Evolutionary conservation across 2,888 invertebrate species (phyloP).

Genomic region (Rhodophaea formosa): DNA sequence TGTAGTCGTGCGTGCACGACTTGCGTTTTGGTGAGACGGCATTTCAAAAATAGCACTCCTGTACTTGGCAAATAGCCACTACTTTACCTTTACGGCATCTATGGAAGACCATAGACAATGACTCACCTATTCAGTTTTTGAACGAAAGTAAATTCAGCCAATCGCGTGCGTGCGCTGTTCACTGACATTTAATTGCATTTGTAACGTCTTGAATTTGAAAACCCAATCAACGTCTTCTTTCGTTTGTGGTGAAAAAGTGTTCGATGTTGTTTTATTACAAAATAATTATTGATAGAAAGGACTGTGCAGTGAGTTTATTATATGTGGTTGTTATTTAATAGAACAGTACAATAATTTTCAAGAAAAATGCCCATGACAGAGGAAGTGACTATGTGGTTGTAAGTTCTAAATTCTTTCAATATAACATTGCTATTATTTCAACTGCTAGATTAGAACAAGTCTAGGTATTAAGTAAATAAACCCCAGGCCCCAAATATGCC

Average conservation of each 20-base stretch:
- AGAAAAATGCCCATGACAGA: conserved; percentile 53
- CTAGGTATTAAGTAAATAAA: no score
- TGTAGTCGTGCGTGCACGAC: no score
- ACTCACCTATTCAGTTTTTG: no score
- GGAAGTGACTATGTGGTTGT: conserved; percentile 64
- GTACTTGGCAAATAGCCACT: no score
- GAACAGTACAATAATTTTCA: conserved; percentile 21
- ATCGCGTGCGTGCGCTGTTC: conserved; percentile 34
- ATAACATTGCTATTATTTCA: neutral
- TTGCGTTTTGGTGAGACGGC: no score
- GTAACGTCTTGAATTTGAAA: conserved; percentile 53
- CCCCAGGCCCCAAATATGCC: no score
- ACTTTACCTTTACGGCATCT: no score
- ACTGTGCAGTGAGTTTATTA: neutral
- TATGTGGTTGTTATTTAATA: conserved; percentile 17
- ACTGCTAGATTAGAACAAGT: no score
- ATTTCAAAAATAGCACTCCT: no score
- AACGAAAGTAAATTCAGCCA: conserved; percentile 31
- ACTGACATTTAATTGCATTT: conserved; percentile 38
- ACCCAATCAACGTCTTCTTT: conserved; percentile 32
- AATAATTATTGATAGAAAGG: neutral
- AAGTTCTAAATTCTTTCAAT: conserved; percentile 39
- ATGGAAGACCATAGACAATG: no score
- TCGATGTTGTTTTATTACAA: conserved; percentile 25
- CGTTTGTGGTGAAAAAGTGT: conserved; percentile 31